Evolutionary conservation across 2,888 invertebrate species (phyloP), one percentile per base, ranked within the genome.

Genomic region (Odontocolon sp.): DNA sequence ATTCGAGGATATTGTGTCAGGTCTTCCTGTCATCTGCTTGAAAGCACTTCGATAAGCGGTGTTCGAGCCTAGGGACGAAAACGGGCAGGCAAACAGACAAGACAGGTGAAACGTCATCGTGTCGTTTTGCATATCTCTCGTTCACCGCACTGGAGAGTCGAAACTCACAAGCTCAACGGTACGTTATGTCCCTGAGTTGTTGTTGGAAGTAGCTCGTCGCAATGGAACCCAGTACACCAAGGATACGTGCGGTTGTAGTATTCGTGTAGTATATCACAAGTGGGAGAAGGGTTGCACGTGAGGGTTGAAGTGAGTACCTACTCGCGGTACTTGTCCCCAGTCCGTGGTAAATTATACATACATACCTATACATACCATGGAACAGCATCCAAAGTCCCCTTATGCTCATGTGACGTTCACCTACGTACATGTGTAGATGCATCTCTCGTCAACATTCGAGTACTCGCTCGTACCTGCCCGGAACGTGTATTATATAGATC

Each of bases 291-390:
- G 54, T 61, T 67, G 54, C 28, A 56, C 54, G 45, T 47, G 54
- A 74, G 52, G 66, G 31, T 52, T 11, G 61, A 56, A 61, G 42
- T 36, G 42, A 56, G 68, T 56, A 61, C 67, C 61, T 47, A 61
- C 61, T 61, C 45, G 61, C 14, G 47, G 73, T 74, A 68, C 71
- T 72, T 42, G 66, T 28, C 23, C 33, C 52, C 28, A n/a, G 40
- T 54, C 45, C 42, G 26, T 16, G 64, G 23, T 69, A 64, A 75
- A 75, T 75, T 75, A 75, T 64, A 70, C 63, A 59, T 69, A 47
- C 42, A 52, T 42, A 38, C 59, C 52, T 57, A 38, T 3, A 26
- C 28, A 18, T n/a, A n/a, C n/a, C n/a, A 18, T 56, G 28, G 26
- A 28, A 28, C 28, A 28, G 18, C 36, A 59, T 59, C 38, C 47